phyloP scores from a whole-genome alignment of 2,888 invertebrate genomes.

The Thumatha senex region DNA sequence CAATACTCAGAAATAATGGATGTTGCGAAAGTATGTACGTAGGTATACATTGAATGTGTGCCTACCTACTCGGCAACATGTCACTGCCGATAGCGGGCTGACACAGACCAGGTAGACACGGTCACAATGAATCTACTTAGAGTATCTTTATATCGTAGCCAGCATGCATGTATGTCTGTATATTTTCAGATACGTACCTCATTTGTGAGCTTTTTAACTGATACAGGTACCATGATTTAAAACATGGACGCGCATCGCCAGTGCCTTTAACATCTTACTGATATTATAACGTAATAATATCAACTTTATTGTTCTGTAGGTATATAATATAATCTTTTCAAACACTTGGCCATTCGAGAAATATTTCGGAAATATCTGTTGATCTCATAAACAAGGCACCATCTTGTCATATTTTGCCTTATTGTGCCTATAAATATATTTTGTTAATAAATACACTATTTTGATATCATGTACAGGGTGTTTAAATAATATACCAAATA shows the following conservation, averaged over 20 bases:
- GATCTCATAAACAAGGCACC: constrained; percentile 73
- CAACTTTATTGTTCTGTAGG: constrained; percentile 17
- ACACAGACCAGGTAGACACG: constrained; percentile 9
- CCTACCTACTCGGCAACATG: constrained; percentile 21
- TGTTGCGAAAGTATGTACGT: constrained; percentile 41
- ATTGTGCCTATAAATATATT: constrained; percentile 67
- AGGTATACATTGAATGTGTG: constrained; percentile 29
- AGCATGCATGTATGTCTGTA: constrained; percentile 26
- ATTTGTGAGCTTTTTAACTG: constrained; percentile 24
- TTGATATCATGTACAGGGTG: constrained; percentile 82
- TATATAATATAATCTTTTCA: constrained; percentile 18
- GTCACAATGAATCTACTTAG: constrained; percentile 18
- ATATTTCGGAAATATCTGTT: constrained; percentile 52
- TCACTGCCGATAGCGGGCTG: constrained; percentile 11
- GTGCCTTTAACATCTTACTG: constrained; percentile 53
- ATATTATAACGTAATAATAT: constrained; percentile 39
- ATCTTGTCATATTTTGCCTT: constrained; percentile 64
- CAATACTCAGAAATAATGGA: constrained; percentile 65
- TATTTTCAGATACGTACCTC: constrained; percentile 37
- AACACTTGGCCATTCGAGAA: constrained; percentile 31
- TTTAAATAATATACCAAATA: constrained; percentile 79
- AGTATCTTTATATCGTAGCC: constrained; percentile 21
- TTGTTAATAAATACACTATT: constrained; percentile 68
- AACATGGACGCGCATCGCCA: constrained; percentile 22
- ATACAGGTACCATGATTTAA: constrained; percentile 23